Conservation (phyloP, 2,888 invertebrate genomes). For the Neuroscelio doddi region DNA sequence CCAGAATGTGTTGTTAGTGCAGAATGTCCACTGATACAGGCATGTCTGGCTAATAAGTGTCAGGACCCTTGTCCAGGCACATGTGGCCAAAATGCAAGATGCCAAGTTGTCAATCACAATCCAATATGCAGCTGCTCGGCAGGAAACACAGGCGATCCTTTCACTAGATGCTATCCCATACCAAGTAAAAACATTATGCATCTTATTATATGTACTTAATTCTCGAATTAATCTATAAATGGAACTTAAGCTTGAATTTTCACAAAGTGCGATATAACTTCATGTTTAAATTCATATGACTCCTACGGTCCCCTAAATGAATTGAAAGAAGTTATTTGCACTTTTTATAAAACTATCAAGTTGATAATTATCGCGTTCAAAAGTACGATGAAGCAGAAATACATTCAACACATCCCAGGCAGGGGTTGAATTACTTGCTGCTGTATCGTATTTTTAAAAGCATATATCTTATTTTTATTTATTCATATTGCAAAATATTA, state of each 20-base stretch:
- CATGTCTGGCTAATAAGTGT: conserved; percentile 87
- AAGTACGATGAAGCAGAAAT: too few relatives aligned
- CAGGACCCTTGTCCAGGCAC: conserved; percentile 86
- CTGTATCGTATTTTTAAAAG: too few relatives aligned
- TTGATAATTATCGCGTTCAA: too few relatives aligned
- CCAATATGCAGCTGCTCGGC: conserved; percentile 87
- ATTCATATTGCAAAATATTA: conserved; percentile 14
- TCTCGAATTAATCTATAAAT: too few relatives aligned
- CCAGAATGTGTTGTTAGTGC: conserved; percentile 89
- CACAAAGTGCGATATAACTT: conserved; percentile 73
- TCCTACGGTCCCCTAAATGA: too few relatives aligned
- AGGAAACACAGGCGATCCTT: conserved; percentile 86
- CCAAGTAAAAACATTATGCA: conserved; percentile 73
- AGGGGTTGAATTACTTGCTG: too few relatives aligned
- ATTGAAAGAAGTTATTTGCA: too few relatives aligned
- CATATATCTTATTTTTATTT: too few relatives aligned
- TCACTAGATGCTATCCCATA: conserved; percentile 73
- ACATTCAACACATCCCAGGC: too few relatives aligned
- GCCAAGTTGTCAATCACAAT: conserved; percentile 87
- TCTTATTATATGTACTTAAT: too few relatives aligned
- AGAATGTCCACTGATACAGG: conserved; percentile 83
- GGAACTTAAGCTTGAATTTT: conserved; percentile 67
- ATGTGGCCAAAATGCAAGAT: conserved; percentile 85
- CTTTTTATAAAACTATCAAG: too few relatives aligned
- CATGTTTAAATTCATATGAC: too few relatives aligned